phyloP scores from a whole-genome alignment of 2,888 invertebrate genomes.

The Zeuzera pyrina region DNA sequence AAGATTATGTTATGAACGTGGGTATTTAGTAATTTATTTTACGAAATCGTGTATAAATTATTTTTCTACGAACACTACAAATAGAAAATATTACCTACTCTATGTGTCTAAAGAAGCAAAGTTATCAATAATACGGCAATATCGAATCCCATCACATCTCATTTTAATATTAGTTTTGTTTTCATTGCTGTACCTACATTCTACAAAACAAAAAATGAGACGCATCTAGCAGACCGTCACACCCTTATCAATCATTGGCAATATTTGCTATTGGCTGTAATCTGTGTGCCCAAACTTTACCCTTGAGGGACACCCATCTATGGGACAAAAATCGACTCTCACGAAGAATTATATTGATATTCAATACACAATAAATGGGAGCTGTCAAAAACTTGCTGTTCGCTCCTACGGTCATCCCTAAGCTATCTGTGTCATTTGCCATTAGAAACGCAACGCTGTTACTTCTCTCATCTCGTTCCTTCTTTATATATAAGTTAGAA shows the following conservation, averaged over 20 bases:
- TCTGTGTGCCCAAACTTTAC: conserved; percentile 65
- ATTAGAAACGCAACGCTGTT: conserved; percentile 58
- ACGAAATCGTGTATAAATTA: no score
- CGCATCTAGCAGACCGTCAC: conserved; percentile 33
- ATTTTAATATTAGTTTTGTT: background rate
- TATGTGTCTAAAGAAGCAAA: no score
- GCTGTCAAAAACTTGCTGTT: conserved; percentile 74
- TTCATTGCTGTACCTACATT: background rate
- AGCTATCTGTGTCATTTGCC: conserved; percentile 72
- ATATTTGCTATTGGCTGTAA: conserved; percentile 68
- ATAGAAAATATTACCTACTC: no score
- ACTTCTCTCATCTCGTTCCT: conserved; percentile 33
- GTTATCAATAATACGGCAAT: no score
- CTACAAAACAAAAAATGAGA: conserved; percentile 34
- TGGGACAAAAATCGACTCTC: conserved; percentile 69
- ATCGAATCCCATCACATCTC: no score
- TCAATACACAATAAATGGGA: conserved; percentile 73
- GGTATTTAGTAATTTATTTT: no score
- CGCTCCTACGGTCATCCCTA: conserved; percentile 74
- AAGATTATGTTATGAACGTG: no score
- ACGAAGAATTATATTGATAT: conserved; percentile 73
- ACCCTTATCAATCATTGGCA: conserved; percentile 57
- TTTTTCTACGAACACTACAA: no score
- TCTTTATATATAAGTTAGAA: conserved; percentile 29
- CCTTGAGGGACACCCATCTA: conserved; percentile 51